Base-by-base conservation (phyloP, 2,797 vertebrate genomes). In the Pipistrellus nathusii region DNA sequence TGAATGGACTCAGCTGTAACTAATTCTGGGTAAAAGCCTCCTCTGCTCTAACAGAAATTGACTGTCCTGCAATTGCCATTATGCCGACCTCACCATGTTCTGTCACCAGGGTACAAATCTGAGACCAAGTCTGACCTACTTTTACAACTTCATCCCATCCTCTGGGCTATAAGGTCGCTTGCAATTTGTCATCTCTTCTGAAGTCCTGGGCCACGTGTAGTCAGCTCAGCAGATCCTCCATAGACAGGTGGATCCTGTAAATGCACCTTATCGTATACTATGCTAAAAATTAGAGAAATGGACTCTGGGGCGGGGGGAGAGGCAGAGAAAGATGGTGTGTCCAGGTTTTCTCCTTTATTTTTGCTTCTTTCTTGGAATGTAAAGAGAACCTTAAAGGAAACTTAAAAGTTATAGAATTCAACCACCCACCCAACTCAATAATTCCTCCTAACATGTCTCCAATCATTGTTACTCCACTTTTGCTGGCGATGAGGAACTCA, bases 261-360 rank as follows among this genome's bases (percentile, higher is more conserved):
- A 64, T 7, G 11, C 8, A 30, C 18, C 25, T 8, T 17, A n/a
- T 41, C 32, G 0, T 85, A 46, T 25, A 23, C n/a, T 68, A 0
- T 30, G 30, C 27, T 72, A 77, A 90, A 87, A 92, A 41, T 76
- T 8, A 76, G 48, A 94, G 25, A 38, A 87, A 95, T 59, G 3
- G 35, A 62, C 51, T 94, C 35, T 62, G 15, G 21, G 18, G 4
- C 38, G 2, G 18, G 7, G 53, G 20, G 2, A 0, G 8, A 21
- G 48, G 25, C 1, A 57, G 73, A 53, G 66, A 51, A 51, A 73
- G 8, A 48, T n/a, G 30, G 12, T 32, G 13, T 51, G 23, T 48
- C 15, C 18, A 3, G 21, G 23, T 9, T 25, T 59, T 48, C 44
- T 80, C 14, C 11, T 89, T 76, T 80, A 55, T 57, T 83, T 62